Evolutionary conservation across 2,113 vertebrate genomes (phyloP), one percentile per base, ranked within the genome.

Genomic region (Tupaia chinensis): DNA sequence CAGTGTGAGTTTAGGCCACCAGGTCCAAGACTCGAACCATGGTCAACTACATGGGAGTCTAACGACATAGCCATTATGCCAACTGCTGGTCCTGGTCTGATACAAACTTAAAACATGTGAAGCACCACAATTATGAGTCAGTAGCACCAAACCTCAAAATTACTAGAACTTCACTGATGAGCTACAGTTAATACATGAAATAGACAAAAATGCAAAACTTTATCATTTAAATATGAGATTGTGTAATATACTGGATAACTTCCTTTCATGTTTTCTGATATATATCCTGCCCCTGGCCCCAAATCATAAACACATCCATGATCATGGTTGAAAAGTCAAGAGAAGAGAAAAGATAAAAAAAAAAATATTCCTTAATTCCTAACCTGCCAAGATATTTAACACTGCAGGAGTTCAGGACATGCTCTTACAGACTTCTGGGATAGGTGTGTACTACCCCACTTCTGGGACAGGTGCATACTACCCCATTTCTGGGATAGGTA

Each of bases 91-190:
- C 5, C 44, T 17, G 22, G 15, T 84, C 20, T 54, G 79, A 8
- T 7, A 63, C 16, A 76, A 85, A 56, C 23, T 8, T 65, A 78
- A 73, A 66, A 61, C 10, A 44, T 54, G 19, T 72, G 44, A 94
- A 82, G 32, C 25, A 56, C 4, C 27, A 56, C 77, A 70, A 34
- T 27, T 14, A 56, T 15, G 14, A 61, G 27, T 13, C 63, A 86
- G n/a, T 44, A 97, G 10, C 19, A 87, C 11, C 20, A 79, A 89
- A 80, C 32, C 83, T 91, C 54, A 91, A 69, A 82, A 87, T 70
- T 32, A 94, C 17, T 27, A 91, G 34, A n/a, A 83, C 7, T 34
- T 14, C 78, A 61, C 2, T 32, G 25, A 77, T 32, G 17, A 72
- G 65, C 61, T 2, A 66, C 2, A 63, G 34, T 9, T 84, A 84